Evolutionary conservation across 2,113 vertebrate species (phyloP).

Genomic region (Brachypodius melanocephalos): DNA sequence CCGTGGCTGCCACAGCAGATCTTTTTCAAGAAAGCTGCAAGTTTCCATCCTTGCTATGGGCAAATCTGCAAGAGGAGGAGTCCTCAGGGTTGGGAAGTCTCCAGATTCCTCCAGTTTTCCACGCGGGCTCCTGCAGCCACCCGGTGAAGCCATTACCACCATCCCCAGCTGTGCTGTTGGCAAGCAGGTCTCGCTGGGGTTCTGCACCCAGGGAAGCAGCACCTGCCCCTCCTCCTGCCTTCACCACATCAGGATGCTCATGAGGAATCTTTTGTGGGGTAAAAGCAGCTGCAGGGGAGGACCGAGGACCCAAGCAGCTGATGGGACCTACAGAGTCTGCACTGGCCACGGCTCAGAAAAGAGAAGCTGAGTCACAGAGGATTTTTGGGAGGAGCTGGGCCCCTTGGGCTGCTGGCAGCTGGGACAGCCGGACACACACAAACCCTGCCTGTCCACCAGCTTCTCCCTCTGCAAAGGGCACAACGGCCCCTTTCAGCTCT

Average conservation of each 20-base stretch:
- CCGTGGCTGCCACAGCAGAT: neutral
- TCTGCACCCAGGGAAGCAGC: neutral
- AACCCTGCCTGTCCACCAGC: neutral
- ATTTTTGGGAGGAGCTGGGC: neutral
- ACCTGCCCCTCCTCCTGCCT: neutral
- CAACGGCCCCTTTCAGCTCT: neutral
- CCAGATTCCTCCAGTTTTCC: neutral
- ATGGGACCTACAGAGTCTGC: neutral
- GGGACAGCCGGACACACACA: neutral
- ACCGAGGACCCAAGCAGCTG: accelerated
- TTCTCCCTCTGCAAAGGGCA: neutral
- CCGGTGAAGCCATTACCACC: accelerated
- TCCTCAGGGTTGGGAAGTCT: neutral
- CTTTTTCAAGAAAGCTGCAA: neutral
- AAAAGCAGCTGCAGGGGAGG: neutral
- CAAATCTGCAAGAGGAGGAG: neutral
- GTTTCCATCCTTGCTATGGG: neutral
- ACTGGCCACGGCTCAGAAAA: neutral
- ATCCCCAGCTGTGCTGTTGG: neutral
- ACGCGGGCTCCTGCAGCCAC: neutral
- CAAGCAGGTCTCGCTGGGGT: neutral
- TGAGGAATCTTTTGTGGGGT: accelerated
- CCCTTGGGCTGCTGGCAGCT: neutral
- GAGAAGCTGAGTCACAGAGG: neutral
- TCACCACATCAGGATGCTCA: neutral